These are phyloP conservation scores for Aratinga solstitialis DNA, from an alignment of 2,797 vertebrate species.

Conservation along the genomic window DNA sequence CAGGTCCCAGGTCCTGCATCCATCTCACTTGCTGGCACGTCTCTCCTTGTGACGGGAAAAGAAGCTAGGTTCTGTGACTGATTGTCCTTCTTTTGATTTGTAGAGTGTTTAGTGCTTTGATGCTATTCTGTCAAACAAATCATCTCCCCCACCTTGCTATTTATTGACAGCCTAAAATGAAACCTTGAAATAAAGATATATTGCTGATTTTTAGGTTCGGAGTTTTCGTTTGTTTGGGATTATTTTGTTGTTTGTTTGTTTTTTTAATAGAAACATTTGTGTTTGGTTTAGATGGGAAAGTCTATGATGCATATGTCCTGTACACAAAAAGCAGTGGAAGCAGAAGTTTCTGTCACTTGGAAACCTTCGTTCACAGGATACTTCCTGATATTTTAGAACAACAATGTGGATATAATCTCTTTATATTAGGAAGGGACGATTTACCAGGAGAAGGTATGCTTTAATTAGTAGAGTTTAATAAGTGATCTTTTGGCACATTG, in stretches of 20 bases:
- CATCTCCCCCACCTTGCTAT: background rate
- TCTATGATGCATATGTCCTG: conserved; percentile 82
- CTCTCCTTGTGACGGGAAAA: background rate
- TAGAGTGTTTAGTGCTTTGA: background rate
- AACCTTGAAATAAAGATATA: background rate
- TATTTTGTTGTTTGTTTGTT: background rate
- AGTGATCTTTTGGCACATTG: background rate
- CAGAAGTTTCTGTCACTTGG: conserved; percentile 42
- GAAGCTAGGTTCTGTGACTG: background rate
- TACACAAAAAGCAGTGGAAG: conserved; percentile 72
- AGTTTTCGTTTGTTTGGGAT: background rate
- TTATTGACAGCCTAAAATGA: background rate
- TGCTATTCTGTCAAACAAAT: background rate
- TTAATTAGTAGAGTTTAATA: background rate
- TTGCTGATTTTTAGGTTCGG: background rate
- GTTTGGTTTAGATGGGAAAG: conserved; percentile 74
- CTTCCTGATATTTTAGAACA: conserved; percentile 88
- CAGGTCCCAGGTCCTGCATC: background rate
- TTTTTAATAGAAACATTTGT: background rate
- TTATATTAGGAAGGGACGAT: conserved; percentile 88
- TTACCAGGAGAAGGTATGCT: conserved; percentile 86
- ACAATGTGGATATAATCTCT: conserved; percentile 86
- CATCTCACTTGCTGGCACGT: background rate
- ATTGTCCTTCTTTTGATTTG: background rate
- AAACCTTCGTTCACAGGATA: conserved; percentile 77